These are phyloP conservation scores for Macroramphosus scolopax DNA, from an alignment of 2,797 vertebrate species.

Conservation along the genomic window DNA sequence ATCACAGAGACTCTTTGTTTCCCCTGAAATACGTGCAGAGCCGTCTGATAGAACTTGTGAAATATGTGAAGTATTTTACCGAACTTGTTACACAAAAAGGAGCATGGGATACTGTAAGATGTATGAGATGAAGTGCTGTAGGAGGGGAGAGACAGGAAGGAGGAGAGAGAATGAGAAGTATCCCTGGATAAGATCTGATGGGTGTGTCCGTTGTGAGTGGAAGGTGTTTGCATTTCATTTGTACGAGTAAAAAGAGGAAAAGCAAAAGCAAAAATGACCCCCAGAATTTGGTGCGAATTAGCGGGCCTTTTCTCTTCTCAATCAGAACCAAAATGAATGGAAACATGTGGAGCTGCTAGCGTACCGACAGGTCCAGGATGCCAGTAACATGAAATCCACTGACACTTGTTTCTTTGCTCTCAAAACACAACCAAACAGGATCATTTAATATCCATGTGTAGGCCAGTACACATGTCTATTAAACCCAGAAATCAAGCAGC, in stretches of 20 bases:
- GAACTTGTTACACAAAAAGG: conserved; percentile 26
- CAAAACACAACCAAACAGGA: conserved; percentile 49
- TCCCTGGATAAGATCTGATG: conserved; percentile 50
- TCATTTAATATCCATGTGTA: conserved; percentile 70
- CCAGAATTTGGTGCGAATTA: conserved; percentile 54
- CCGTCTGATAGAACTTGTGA: background rate
- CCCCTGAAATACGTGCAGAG: conserved; percentile 13
- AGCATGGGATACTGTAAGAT: conserved; percentile 47
- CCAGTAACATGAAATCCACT: conserved; percentile 63
- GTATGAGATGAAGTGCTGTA: conserved; percentile 56
- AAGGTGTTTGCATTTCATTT: conserved; percentile 61
- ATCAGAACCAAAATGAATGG: conserved; percentile 79
- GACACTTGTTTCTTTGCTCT: conserved; percentile 52
- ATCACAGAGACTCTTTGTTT: conserved; percentile 25
- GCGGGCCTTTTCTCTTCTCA: conserved; percentile 83
- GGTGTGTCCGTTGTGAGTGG: conserved; percentile 49
- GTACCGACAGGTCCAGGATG: conserved; percentile 66
- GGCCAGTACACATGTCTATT: conserved; percentile 66
- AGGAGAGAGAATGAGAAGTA: conserved; percentile 48
- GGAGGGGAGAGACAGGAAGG: conserved; percentile 56
- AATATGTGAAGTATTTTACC: conserved; percentile 13
- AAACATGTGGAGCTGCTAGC: conserved; percentile 47
- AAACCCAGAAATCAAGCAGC: conserved; percentile 52
- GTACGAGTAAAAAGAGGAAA: conserved; percentile 12
- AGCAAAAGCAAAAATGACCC: conserved; percentile 25